phyloP scores from a whole-genome alignment of 2,797 vertebrate genomes.

The Spea hammondii region DNA sequence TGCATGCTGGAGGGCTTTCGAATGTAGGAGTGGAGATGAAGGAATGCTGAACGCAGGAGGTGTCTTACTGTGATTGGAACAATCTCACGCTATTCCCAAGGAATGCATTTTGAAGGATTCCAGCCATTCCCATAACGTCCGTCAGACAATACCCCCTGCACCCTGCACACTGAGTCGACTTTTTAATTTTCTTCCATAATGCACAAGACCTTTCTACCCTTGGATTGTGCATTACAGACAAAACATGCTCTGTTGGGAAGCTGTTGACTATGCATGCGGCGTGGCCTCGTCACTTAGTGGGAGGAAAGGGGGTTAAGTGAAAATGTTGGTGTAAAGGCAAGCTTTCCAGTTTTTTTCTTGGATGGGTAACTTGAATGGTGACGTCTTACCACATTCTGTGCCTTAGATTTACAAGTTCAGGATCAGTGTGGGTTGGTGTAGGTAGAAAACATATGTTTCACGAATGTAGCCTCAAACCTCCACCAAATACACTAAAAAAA shows the following conservation, averaged over 20 bases:
- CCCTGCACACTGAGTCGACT: constrained; percentile 4
- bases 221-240: constrained; percentile 19
- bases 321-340: constrained; percentile 15
- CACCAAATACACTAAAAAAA: no score
- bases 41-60: neutral
- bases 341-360: constrained; percentile 16
- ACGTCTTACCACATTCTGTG: constrained; percentile 23
- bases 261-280: constrained; percentile 21
- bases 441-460: neutral
- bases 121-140: constrained; percentile 17
- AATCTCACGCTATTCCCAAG: constrained; percentile 4
- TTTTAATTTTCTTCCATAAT: neutral
- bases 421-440: constrained; percentile 23
- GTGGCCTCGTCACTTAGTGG: constrained; percentile 27
- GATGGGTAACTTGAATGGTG: neutral
- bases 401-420: constrained; percentile 24
- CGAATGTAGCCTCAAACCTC: no score
- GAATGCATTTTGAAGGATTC: constrained; percentile 30
- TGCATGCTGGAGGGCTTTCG: neutral
- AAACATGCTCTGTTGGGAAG: constrained; percentile 31
- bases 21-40: neutral
- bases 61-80: constrained; percentile 3
- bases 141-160: constrained; percentile 24
- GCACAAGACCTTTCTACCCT: constrained; percentile 2
- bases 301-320: constrained; percentile 27